phyloP scores from a whole-genome alignment of 1,140 invertebrate species.

The Venturia canescens region DNA sequence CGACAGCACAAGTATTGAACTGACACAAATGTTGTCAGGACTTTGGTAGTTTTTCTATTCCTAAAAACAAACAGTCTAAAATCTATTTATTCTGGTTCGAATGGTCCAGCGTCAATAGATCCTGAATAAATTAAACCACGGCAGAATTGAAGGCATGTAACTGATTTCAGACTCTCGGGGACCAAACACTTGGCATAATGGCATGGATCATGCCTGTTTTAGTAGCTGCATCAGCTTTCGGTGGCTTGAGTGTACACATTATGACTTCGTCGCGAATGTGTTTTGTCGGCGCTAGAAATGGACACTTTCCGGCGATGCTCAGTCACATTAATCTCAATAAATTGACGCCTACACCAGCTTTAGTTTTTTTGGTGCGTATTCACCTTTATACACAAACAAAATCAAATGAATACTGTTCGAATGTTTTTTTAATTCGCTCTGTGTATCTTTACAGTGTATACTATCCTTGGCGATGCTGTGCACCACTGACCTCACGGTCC shows the following conservation, averaged over 20 bases:
- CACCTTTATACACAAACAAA: neutral
- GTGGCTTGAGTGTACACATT: constrained; percentile 91
- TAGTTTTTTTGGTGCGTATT: constrained; percentile 88
- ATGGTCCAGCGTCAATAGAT: too few relatives aligned
- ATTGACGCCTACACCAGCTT: constrained; percentile 90
- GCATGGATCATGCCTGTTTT: constrained; percentile 89
- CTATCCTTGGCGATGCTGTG: constrained; percentile 92
- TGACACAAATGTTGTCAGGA: too few relatives aligned
- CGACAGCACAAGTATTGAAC: too few relatives aligned
- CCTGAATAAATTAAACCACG: too few relatives aligned
- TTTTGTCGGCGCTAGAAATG: constrained; percentile 93
- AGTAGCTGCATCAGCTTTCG: constrained; percentile 91
- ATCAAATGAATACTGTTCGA: constrained; percentile 15
- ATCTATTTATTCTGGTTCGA: too few relatives aligned
- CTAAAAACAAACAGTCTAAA: too few relatives aligned
- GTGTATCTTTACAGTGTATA: constrained; percentile 79
- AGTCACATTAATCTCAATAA: constrained; percentile 90
- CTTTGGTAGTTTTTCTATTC: too few relatives aligned
- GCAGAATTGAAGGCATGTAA: neutral
- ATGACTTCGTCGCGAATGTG: constrained; percentile 94
- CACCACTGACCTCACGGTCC: constrained; percentile 89
- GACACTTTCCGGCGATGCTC: constrained; percentile 90
- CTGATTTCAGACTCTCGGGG: constrained; percentile 86
- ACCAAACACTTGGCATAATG: constrained; percentile 83
- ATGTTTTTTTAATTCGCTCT: constrained; percentile 48